A percentile compares a stretch with the other conserved stretches of the same genome.
These are phyloP conservation scores for Standfussiana lucernea DNA, from an alignment of 2,888 invertebrate species.

Conservation along the genomic window DNA sequence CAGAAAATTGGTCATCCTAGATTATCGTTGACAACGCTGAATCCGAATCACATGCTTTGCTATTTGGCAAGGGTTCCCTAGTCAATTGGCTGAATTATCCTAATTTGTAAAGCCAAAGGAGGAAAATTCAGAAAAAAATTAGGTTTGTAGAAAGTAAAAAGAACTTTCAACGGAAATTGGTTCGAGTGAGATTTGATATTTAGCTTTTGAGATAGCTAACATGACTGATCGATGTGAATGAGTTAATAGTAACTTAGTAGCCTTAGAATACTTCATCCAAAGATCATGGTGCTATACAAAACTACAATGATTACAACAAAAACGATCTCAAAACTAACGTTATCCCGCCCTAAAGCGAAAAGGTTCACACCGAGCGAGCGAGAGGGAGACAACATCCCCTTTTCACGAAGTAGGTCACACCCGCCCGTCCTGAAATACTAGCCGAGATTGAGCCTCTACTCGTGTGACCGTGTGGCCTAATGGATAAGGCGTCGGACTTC, in stretches of 20 bases:
- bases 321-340: background rate
- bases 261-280: too few relatives aligned
- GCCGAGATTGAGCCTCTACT: constrained; percentile 27
- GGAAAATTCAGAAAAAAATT: too few relatives aligned
- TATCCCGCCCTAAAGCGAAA: background rate
- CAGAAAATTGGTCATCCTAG: background rate
- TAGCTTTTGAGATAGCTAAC: too few relatives aligned
- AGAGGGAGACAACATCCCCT: constrained; percentile 15
- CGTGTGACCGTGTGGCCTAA: constrained; percentile 92
- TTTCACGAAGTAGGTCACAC: constrained; percentile 55
- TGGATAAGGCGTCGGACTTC: constrained; percentile 94
- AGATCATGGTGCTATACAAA: background rate
- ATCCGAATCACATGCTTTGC: background rate
- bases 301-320: background rate
- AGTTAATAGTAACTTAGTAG: background rate
- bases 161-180: too few relatives aligned
- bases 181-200: too few relatives aligned
- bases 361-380: background rate
- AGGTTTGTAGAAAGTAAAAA: too few relatives aligned
- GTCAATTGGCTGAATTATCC: too few relatives aligned
- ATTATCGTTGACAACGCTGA: background rate
- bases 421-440: constrained; percentile 40
- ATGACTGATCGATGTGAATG: background rate
- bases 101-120: too few relatives aligned
- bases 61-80: too few relatives aligned